Evolutionary conservation across 1,140 invertebrate genomes (phyloP), one percentile per base, ranked within the genome.

Genomic region (Drosophila willistoni): DNA sequence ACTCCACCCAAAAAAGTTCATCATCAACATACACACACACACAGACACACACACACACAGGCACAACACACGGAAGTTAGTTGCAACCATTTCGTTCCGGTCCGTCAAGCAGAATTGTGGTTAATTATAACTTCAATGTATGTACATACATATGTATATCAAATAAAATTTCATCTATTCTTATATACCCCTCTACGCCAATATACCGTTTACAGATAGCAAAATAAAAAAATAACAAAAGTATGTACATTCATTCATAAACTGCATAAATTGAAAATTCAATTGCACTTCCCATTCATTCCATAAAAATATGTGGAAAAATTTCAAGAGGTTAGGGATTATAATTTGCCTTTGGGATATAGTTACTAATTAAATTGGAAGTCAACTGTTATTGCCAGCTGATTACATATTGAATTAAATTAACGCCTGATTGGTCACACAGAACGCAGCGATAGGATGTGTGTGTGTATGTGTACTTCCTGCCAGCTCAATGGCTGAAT

Each of bases 251-350:
- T 68, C 29, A 47, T 47, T 63, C 42, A 71, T 62, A 68, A 74
- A 78, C 69, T 68, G 63, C 68, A 86, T 71, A 72, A 85, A 81
- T 81, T 72, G 71, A 66, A 86, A 81, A 81, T 86, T 81, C 62
- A 84, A 78, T 84, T 75, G 67, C 67, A 42, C 68, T 33, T 76
- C 55, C 55, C 69, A 71, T 68, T 82, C 57, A 64, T 14, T 29
- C 1, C 4, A 10, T 6, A 36, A 12, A 2, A 12, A 17, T 19
- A 12, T 25, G 10, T 7, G 39, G 17, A 56, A 29, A 29, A 29
- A 6, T 6, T 29, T 29, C 1, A 29, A 29, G 29, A 29, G 29
- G 29, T 29, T 29, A 29, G 29, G 29, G 29, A 29, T 7, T 29
- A 39, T 39, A 39, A 13, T 13, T 39, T 25, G 47, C 19, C 22